A percentile compares a stretch with the other conserved stretches of the same genome.
Conservation (phyloP, 2,888 invertebrate species). For the Tethea ocularis region DNA sequence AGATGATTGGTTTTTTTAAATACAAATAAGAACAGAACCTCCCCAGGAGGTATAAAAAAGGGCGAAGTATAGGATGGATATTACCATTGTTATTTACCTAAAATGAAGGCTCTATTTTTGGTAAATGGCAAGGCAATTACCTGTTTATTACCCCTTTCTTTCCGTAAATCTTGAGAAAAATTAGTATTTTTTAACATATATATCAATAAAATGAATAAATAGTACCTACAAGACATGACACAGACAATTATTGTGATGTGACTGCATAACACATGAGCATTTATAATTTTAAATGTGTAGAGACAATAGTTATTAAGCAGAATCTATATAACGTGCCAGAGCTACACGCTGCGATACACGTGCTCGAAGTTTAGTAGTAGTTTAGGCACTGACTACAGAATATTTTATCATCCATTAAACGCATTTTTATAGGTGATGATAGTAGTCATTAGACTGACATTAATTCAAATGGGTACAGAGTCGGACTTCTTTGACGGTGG, state of each 20-base stretch:
- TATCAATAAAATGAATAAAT: too few relatives aligned
- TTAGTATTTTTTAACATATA: too few relatives aligned
- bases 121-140: too few relatives aligned
- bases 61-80: neutral
- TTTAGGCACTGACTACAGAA: neutral
- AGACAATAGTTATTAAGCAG: neutral
- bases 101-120: too few relatives aligned
- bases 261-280: neutral
- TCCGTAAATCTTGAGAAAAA: too few relatives aligned
- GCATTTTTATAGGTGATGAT: constrained; percentile 1
- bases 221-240: neutral
- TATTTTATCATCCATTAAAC: neutral
- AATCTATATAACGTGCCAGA: neutral
- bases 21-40: neutral
- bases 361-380: neutral
- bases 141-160: too few relatives aligned
- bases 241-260: neutral
- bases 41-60: neutral
- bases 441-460: neutral
- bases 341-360: neutral
- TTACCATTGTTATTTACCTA: too few relatives aligned
- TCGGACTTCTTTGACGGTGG: neutral
- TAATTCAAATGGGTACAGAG: neutral
- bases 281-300: neutral
- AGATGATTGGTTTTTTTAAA: neutral